Evolutionary conservation across 2,888 invertebrate species (phyloP).

Genomic region (Thecophora atra): DNA sequence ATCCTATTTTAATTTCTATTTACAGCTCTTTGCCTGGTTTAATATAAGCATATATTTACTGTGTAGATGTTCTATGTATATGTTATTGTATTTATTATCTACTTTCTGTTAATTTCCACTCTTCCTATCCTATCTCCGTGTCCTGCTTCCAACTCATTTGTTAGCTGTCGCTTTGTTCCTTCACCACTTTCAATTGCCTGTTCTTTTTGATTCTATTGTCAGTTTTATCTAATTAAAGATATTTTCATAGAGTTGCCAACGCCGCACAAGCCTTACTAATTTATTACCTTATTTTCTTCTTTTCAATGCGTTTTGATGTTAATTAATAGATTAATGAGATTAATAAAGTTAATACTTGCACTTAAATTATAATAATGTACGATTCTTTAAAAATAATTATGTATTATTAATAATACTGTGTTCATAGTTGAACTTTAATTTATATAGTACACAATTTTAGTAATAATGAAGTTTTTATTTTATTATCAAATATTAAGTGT

Average conservation of each 20-base stretch:
- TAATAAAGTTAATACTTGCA: too few relatives aligned
- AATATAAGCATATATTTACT: neutral
- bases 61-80: neutral
- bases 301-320: too few relatives aligned
- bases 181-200: slow-evolving; percentile 28
- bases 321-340: neutral
- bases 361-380: too few relatives aligned
- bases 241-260: neutral
- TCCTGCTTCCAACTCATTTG: neutral
- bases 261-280: neutral
- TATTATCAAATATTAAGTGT: too few relatives aligned
- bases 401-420: too few relatives aligned
- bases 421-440: too few relatives aligned
- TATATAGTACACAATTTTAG: too few relatives aligned
- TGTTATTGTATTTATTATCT: neutral
- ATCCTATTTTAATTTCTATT: neutral
- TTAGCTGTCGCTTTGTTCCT: neutral
- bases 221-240: too few relatives aligned
- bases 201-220: slow-evolving; percentile 54
- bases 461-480: too few relatives aligned
- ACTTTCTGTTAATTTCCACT: neutral
- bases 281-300: too few relatives aligned
- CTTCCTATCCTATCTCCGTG: neutral
- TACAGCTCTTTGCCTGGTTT: neutral
- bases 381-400: too few relatives aligned